Base-by-base conservation (phyloP, 2,797 vertebrate genomes). In the Acomys russatus region DNA sequence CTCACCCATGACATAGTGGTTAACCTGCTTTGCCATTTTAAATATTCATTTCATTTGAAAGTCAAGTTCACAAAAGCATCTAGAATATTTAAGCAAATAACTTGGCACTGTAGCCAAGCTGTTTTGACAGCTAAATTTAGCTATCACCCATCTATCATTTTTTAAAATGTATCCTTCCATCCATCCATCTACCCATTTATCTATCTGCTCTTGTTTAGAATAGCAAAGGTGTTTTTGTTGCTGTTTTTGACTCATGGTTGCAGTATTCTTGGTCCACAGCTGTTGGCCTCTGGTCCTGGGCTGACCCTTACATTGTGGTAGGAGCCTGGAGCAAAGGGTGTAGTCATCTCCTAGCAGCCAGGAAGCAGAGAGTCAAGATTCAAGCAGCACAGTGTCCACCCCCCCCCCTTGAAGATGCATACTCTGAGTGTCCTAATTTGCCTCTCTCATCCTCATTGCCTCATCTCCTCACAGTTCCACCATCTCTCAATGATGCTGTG, bases 11-110 rank as follows among this genome's bases (percentile, higher is more conserved):
- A 54, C n/a, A 5, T n/a, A 1, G 20, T 92, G 28, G 25, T 30
- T 51, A 74, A 66, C n/a, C 11, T 91, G 11, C 11, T 74, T 86
- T 91, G 68, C 12, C 61, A 78, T 86, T 54, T 85, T 80, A 82
- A 90, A 90, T 91, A 38, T 78, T 86, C 59, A 83, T 88, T 4
- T 88, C 68, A 73, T 85, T 6, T 6, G 63, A 91, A 88, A 87
- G 73, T 0, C 20, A 74, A 44, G 9, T 59, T 91, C 63, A 88
- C 14, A 88, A 70, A 95, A 97, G 44, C 22, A 91, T 91, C 5
- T 44, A 79, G 49, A 86, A 92, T 83, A 6, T 83, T 90, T 83
- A 28, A 78, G 10, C 30, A 89, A 49, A 61, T 89, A 73, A 59
- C 49, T 78, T 61, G 2, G 7, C 9, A 68, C n/a, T 63, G 15